phyloP scores from a whole-genome alignment of 2,113 vertebrate genomes.

The Falco punctatus region DNA sequence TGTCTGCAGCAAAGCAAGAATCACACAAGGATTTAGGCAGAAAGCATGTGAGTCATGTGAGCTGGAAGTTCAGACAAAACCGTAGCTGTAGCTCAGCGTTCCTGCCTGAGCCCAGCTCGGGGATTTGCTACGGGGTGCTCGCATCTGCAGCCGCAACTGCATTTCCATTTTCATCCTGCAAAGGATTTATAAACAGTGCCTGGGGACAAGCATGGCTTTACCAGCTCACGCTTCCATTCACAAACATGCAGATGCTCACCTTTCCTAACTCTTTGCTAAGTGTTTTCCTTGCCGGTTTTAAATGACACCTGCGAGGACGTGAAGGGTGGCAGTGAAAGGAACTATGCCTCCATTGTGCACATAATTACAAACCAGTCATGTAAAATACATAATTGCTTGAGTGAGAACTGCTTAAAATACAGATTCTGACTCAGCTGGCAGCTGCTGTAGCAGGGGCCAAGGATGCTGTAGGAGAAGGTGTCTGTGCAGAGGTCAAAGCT shows the following conservation, averaged over 20 bases:
- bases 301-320: not conserved
- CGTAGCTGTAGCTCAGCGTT: not conserved
- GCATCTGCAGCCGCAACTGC: rapidly evolving
- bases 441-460: not conserved
- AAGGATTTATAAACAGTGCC: not conserved
- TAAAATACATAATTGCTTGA: slow-evolving; percentile 9
- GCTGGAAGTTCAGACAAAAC: not conserved
- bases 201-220: not conserved
- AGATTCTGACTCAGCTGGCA: slow-evolving; percentile 19
- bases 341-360: not conserved
- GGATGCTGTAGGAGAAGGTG: not conserved
- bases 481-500: not conserved
- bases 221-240: rapidly evolving
- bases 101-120: not conserved
- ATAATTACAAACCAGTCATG: not conserved
- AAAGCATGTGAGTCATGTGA: rapidly evolving
- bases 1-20: not conserved
- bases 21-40: not conserved
- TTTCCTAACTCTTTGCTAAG: not conserved
- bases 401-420: not conserved
- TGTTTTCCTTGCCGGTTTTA: not conserved
- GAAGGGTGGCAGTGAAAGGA: not conserved
- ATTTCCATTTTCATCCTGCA: not conserved
- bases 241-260: not conserved
- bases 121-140: not conserved